Evolutionary conservation across 2,888 invertebrate species (phyloP).

Genomic region (Polymixis lichenea): DNA sequence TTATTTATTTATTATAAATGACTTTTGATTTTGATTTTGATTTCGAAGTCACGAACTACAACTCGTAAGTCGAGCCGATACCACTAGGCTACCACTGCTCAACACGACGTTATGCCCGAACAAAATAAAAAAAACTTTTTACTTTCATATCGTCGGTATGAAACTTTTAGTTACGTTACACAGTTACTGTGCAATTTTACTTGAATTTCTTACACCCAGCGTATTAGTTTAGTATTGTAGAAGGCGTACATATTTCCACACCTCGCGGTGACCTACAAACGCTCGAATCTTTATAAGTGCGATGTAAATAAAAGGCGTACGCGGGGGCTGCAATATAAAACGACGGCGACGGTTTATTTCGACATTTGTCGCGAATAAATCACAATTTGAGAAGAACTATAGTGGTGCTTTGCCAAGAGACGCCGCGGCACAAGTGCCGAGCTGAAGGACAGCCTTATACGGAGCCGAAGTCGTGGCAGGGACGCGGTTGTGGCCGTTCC

Average conservation of each 20-base stretch:
- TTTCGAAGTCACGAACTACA: too few species aligned
- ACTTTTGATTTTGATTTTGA: too few species aligned
- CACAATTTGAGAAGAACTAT: conserved; percentile 87
- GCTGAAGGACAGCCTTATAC: conserved; percentile 18
- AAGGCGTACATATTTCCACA: background rate
- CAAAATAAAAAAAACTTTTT: background rate
- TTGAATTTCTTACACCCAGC: background rate
- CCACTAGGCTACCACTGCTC: too few species aligned
- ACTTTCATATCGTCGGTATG: background rate
- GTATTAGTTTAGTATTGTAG: background rate
- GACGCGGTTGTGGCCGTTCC: background rate
- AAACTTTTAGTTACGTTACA: background rate
- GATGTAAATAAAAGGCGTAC: conserved; percentile 59
- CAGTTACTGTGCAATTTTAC: background rate
- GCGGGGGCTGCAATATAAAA: conserved; percentile 72
- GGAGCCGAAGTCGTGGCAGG: background rate
- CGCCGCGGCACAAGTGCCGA: conserved; percentile 58
- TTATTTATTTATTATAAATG: too few species aligned
- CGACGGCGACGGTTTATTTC: conserved; percentile 81
- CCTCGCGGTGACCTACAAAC: conserved; percentile 28
- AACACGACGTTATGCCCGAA: too few species aligned
- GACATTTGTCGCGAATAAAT: conserved; percentile 88
- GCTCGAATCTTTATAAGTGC: conserved; percentile 44
- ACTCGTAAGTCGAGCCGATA: too few species aligned
- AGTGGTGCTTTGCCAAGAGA: conserved; percentile 81